Evolutionary conservation across 2,113 vertebrate genomes (phyloP), one percentile per base, ranked within the genome.

Genomic region (Choloepus hoffmanni): DNA sequence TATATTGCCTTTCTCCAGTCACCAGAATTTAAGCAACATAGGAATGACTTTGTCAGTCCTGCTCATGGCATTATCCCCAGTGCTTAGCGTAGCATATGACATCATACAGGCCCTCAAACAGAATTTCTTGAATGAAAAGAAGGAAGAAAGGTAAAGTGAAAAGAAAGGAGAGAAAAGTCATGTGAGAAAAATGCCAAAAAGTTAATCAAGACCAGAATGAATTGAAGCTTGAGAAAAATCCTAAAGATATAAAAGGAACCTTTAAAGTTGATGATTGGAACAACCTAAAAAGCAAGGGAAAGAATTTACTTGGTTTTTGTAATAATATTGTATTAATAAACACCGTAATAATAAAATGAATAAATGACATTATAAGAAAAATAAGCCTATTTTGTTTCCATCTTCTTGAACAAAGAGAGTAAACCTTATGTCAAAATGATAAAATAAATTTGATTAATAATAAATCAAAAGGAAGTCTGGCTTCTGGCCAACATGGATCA

Each of bases 361-460:
- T 45, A 45, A 45, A 45, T 45, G 43, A 7, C 89, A 86, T 68
- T 45, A 60, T 63, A 88, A 89, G 19, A 85, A 48, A 93, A 78
- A 33, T 43, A 90, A 73, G 84, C 90, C 21, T 78, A 60, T 73
- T 94, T 94, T 92, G 21, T 77, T 92, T 70, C 53, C 50, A 62
- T 93, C 43, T 86, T 90, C 60, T 91, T 89, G 74, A 76, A 82
- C 19, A 92, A 94, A 89, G 72, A 95, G 40, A 95, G 89, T 73
- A 89, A 72, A 85, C 2, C 16, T 89, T 45, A 45, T 45, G 43
- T 45, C 43, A 45, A 45, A 45, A 7, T 45, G 43, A 45, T 45
- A 45, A 45, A 30, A 48, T 65, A 53, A 79, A 91, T 74, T 33
- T 90, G 83, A 84, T 76, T 33, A 88, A 84, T 74, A 87, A 90